Base-by-base conservation (phyloP, 2,113 vertebrate species). In the Aspiorhynchus laticeps region DNA sequence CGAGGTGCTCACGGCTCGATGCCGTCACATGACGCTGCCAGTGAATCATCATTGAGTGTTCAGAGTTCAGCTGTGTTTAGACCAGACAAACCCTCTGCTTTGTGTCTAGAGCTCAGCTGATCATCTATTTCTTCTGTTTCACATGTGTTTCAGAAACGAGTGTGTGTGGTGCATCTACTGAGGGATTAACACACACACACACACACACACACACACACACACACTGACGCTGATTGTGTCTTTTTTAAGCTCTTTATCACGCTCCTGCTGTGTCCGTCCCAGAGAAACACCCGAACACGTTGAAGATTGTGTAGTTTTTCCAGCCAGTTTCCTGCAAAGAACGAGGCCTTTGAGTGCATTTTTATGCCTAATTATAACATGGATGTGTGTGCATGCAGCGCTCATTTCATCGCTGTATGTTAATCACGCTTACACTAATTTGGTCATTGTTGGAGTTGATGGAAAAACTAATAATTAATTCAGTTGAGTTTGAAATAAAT, bases 41-140 rank as follows among this genome's bases (percentile, higher is more conserved):
- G 31, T 80, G 51, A 80, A 80, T 80, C 78, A 80, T 80, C 78
- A 59, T 24, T 80, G 51, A 38, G 78, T 24, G n/a, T 77, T 41
- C 36, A 74, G 11, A 5, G 8, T 73, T 73, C 69, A 73, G 69
- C 74, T 85, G 43, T 76, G n/a, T 85, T 53, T 21, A 6, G 48
- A 56, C 53, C 53, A 21, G 53, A 59, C 53, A 59, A 24, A 59
- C 53, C 19, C 56, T 61, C 56, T 3, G 56, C 56, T 10, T 61
- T 61, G 56, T 61, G 56, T 61, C 21, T n/a, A 24, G 56, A 61
- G 56, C 56, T 61, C 56, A 61, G 56, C 24, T 61, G 56, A 11
- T 61, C 56, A 24, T 24, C 56, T 59, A 14, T 24, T 59, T 61
- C 56, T 61, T 3, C 56, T n/a, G 56, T 9, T 59, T 24, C 21